These are phyloP conservation scores for Saccostrea cuccullata DNA, from an alignment of 1,140 invertebrate species.

Conservation along the genomic window DNA sequence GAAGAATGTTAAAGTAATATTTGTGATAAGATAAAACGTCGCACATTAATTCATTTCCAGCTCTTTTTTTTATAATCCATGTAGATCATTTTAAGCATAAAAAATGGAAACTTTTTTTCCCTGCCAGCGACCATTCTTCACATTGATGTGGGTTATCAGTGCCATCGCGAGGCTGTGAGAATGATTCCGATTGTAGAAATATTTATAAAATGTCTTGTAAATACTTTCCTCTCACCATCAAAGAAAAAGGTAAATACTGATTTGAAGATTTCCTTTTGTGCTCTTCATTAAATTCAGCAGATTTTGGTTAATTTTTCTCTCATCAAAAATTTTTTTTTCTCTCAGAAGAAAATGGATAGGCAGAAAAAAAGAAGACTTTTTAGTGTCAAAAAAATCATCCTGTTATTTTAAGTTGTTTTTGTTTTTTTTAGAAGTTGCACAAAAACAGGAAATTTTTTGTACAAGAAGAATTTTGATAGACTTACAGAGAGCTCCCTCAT, in stretches of 20 bases:
- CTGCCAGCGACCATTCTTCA: background rate
- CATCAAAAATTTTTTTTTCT: background rate
- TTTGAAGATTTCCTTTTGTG: background rate
- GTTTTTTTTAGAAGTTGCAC: background rate
- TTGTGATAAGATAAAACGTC: slow-evolving; percentile 17
- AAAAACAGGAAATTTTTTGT: slow-evolving; percentile 10
- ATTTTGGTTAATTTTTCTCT: background rate
- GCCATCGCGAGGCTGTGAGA: background rate
- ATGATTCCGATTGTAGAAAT: slow-evolving; percentile 4
- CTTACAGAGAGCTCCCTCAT: background rate
- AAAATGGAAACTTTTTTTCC: background rate
- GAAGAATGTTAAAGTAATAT: slow-evolving; percentile 16
- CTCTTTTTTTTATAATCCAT: background rate
- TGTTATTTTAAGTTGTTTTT: slow-evolving; percentile 21
- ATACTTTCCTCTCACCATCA: background rate
- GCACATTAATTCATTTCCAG: slow-evolving; percentile 16
- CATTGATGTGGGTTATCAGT: background rate
- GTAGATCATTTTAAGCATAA: background rate
- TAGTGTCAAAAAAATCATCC: slow-evolving; percentile 1
- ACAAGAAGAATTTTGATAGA: slow-evolving; percentile 24
- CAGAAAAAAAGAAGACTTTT: background rate
- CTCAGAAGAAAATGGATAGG: background rate
- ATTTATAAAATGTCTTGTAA: slow-evolving; percentile 17
- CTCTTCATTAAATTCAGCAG: background rate
- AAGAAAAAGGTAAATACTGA: slow-evolving; percentile 4